These are phyloP conservation scores for silkworm (Bombyx mori) DNA, from an alignment of 1,140 invertebrate genomes.

Conservation along the genomic window ASM3026992v2 NC_085114.1:4089001-4089500, in stretches of 20 bases:
- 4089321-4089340: no score
- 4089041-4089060: slow-evolving; percentile 4
- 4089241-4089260: background rate
- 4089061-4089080: slow-evolving; percentile 8
- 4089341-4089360: slow-evolving; percentile 37
- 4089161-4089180: background rate
- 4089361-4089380: slow-evolving; percentile 47
- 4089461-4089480: slow-evolving; percentile 40
- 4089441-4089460: slow-evolving; percentile 36
- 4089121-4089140: background rate
- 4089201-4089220: background rate
- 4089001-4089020: slow-evolving; percentile 1
- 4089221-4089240: background rate
- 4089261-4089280: background rate
- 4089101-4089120: slow-evolving; percentile 5
- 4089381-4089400: slow-evolving; percentile 48
- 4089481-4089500: slow-evolving; percentile 35
- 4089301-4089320: no score
- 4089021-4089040: slow-evolving; percentile 7
- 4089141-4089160: background rate
- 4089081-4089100: slow-evolving; percentile 4
- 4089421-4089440: slow-evolving; percentile 61
- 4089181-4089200: no score
- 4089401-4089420: slow-evolving; percentile 40
- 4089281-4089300: no score